Evolutionary conservation across 2,797 vertebrate species (phyloP), one percentile per base, ranked within the genome.

Genomic region (Steatocranus sp.): DNA sequence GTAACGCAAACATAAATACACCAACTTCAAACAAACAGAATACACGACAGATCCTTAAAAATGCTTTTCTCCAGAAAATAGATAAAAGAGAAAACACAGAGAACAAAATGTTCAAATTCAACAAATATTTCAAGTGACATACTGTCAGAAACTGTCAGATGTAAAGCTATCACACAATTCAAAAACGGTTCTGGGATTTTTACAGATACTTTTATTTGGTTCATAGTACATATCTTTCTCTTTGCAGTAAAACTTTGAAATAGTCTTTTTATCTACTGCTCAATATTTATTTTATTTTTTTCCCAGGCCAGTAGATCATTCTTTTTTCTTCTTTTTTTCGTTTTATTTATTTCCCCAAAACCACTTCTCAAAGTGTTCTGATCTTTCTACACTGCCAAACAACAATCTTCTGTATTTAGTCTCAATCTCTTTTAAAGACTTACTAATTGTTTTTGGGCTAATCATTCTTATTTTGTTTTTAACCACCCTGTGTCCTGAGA

Each of bases 381-480:
- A 68, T 43, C 36, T 0, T 43, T 41, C 8, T 68, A 41, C 36
- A 41, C 36, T 43, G 36, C 20, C 11, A 43, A 68, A 68, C 23
- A 66, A 23, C 36, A 41, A 15, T 66, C 61, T 23, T 41, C 36
- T 66, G 34, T 15, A 41, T 66, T 23, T 66, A 23, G 7, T 23
- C 12, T 23, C 34, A 66, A 20, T 66, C 34, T 66, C n/a, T 66
- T 66, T 66, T 41, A 66, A 66, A 66, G 34, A 66, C n/a, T 15
- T 54, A 27, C 48, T 49, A 10, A 32, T 15, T 56, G 54, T 56
- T 56, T 56, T 56, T 4, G 27, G 54, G 15, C 30, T 56, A 32
- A 56, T 30, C 25, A 56, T 56, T 56, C 53, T 15, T 27, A 27
- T 48, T 48, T 48, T 48, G 46, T n/a, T 48, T 49, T 49, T 49